A percentile compares a stretch with the other conserved stretches of the same genome.
Conservation (phyloP, 2,888 invertebrate species). For the Digitonthophagus gazella region DNA sequence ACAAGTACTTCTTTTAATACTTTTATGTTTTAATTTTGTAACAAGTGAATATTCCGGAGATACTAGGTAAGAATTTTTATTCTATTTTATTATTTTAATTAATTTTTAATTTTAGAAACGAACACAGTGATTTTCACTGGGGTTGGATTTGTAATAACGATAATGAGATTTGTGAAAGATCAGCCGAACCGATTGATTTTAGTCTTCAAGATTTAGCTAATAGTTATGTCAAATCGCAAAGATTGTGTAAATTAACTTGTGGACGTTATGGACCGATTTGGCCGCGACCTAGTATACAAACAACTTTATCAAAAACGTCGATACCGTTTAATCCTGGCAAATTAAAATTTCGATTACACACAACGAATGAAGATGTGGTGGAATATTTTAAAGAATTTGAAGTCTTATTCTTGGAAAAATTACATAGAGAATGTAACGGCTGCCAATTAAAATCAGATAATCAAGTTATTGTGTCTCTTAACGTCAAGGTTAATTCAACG, state of each 20-base stretch:
- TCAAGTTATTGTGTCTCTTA: slow-evolving; percentile 20
- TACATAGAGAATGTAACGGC: slow-evolving; percentile 60
- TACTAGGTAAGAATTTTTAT: not conserved
- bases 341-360: slow-evolving; percentile 53
- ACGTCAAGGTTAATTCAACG: slow-evolving; percentile 1
- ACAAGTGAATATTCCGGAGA: not conserved
- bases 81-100: not conserved
- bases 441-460: slow-evolving; percentile 41
- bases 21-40: too few relatives aligned
- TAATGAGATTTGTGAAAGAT: slow-evolving; percentile 25
- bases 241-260: slow-evolving; percentile 67
- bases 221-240: slow-evolving; percentile 46
- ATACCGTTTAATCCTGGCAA: slow-evolving; percentile 54
- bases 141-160: slow-evolving; percentile 31
- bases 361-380: slow-evolving; percentile 52
- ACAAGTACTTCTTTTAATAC: too few relatives aligned
- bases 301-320: slow-evolving; percentile 47
- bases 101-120: not conserved
- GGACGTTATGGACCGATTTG: slow-evolving; percentile 67
- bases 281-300: slow-evolving; percentile 64
- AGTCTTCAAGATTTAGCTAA: not conserved
- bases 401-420: slow-evolving; percentile 57
- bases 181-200: slow-evolving; percentile 11
- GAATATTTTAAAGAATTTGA: slow-evolving; percentile 58
- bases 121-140: slow-evolving; percentile 15